Percentiles rank a stretch among this genome's conserved stretches.
These are phyloP conservation scores for Masticophis lateralis DNA, from an alignment of 2,797 vertebrate genomes.

Conservation along the genomic window DNA sequence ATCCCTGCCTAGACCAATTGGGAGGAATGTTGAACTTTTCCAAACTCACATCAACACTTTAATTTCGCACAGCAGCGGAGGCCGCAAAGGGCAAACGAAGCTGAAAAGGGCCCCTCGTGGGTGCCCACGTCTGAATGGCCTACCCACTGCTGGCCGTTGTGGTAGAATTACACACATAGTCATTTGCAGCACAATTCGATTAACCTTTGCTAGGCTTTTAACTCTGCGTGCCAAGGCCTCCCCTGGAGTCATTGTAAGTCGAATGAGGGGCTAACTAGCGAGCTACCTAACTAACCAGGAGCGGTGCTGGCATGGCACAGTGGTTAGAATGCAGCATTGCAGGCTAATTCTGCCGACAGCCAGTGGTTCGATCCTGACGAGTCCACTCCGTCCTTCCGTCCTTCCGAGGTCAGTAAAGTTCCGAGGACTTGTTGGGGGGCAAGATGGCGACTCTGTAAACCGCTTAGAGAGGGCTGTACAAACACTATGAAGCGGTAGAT, in stretches of 20 bases:
- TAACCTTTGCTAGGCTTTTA: neutral
- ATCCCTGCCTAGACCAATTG: neutral
- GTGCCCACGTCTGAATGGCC: neutral
- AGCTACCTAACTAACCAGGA: neutral
- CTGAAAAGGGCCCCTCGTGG: neutral
- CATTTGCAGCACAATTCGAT: neutral
- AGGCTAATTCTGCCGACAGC: neutral
- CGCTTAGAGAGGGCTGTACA: no score
- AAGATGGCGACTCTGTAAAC: no score
- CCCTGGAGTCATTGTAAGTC: neutral
- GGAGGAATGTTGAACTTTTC: neutral
- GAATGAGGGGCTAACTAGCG: neutral
- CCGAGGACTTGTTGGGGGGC: no score
- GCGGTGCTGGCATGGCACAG: no score
- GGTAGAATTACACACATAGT: neutral
- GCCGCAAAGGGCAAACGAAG: neutral
- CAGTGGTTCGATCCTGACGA: no score
- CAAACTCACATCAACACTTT: neutral
- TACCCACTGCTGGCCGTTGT: neutral
- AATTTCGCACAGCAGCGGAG: neutral
- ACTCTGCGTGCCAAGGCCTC: neutral
- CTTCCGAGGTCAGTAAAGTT: no score
- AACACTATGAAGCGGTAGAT: no score
- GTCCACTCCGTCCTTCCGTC: no score
- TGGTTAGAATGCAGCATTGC: neutral